These are phyloP conservation scores for Dryococelus australis DNA, from an alignment of 2,888 invertebrate species.

Conservation along the genomic window DNA sequence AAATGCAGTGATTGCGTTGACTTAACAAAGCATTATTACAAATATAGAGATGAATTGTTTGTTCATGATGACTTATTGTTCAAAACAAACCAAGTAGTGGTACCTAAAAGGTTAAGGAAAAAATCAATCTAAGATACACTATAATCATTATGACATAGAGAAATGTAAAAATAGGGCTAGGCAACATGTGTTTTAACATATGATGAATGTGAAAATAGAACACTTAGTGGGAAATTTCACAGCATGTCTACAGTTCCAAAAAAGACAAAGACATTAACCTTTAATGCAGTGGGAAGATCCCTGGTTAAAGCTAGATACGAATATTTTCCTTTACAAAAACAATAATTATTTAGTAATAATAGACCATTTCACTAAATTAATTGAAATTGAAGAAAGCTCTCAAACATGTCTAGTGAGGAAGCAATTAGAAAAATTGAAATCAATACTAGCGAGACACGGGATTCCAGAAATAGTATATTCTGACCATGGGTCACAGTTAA, in stretches of 20 bases:
- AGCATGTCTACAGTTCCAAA: constrained; percentile 9
- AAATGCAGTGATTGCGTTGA: neutral
- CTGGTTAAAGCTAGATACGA: too few species aligned
- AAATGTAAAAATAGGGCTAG: constrained; percentile 30
- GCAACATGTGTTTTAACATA: constrained; percentile 1
- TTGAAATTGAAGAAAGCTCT: too few species aligned
- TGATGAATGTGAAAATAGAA: constrained; percentile 21
- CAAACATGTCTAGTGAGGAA: too few species aligned
- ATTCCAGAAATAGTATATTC: too few species aligned
- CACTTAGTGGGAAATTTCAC: constrained; percentile 12
- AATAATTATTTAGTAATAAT: too few species aligned
- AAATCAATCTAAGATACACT: constrained; percentile 23
- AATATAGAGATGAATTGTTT: neutral
- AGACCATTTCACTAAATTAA: too few species aligned
- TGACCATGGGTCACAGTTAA: too few species aligned
- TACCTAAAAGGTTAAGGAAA: neutral
- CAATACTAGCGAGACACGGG: too few species aligned
- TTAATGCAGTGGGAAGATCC: too few species aligned
- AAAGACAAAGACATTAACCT: too few species aligned
- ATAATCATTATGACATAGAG: constrained; percentile 18
- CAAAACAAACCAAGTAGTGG: neutral
- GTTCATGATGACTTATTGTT: neutral
- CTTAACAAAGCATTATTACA: neutral
- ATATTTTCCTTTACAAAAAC: too few species aligned
- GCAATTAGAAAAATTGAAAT: too few species aligned